phyloP scores from a whole-genome alignment of 2,888 invertebrate genomes.

The Apodemia mormo region DNA sequence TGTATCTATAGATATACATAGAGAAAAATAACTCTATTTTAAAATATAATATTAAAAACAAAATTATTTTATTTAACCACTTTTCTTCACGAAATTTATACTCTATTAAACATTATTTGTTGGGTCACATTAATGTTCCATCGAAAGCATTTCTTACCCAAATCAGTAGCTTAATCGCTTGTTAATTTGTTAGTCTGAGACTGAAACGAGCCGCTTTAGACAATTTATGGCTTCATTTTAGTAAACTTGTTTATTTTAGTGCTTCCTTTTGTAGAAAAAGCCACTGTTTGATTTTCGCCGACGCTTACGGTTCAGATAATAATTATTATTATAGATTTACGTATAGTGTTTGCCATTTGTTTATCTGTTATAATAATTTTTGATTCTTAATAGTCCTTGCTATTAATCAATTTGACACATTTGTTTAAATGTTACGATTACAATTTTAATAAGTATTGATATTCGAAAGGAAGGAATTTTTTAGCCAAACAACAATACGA shows the following conservation, averaged over 20 bases:
- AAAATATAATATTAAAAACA: no score
- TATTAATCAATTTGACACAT: constrained; percentile 22
- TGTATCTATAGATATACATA: no score
- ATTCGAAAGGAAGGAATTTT: neutral
- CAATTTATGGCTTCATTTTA: constrained; percentile 77
- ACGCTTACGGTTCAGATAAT: constrained; percentile 51
- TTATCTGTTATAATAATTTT: neutral
- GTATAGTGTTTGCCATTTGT: constrained; percentile 41
- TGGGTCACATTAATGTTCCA: constrained; percentile 65
- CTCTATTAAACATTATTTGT: constrained; percentile 65
- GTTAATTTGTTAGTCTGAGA: constrained; percentile 77
- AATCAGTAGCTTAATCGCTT: constrained; percentile 79
- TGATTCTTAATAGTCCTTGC: constrained; percentile 35
- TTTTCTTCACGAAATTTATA: constrained; percentile 20
- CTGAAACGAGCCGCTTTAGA: constrained; percentile 67
- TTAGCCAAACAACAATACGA: neutral
- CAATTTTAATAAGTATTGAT: neutral
- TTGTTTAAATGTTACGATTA: neutral
- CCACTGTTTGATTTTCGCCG: constrained; percentile 47
- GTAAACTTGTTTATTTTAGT: constrained; percentile 63
- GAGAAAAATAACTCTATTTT: no score
- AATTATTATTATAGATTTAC: constrained; percentile 42
- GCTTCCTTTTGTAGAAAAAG: constrained; percentile 47
- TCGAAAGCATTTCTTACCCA: constrained; percentile 58
- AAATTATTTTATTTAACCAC: no score